Conservation (phyloP, 2,888 invertebrate genomes). For the Sclerodermus sp. region DNA sequence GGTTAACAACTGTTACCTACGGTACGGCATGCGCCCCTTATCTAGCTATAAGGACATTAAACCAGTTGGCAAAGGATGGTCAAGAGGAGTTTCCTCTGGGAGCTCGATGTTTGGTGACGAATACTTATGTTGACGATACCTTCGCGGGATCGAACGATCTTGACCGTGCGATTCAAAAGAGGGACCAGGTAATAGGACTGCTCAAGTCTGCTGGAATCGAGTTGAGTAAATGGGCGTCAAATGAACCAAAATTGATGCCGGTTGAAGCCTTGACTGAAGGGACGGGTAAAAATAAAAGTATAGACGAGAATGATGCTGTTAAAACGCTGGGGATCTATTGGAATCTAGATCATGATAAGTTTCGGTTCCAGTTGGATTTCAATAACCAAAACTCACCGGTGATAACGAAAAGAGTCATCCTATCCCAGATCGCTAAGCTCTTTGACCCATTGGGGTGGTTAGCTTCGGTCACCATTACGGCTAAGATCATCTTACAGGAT, state of each 20-base stretch:
- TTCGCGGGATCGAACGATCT: slow-evolving; percentile 6
- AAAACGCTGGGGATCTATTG: too few relatives aligned
- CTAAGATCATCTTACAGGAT: background rate
- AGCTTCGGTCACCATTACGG: background rate
- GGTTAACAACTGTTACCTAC: slow-evolving; percentile 15
- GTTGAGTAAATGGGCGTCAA: slow-evolving; percentile 7
- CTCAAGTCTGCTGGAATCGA: slow-evolving; percentile 5
- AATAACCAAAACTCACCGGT: too few relatives aligned
- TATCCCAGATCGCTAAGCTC: background rate
- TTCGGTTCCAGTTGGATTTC: too few relatives aligned
- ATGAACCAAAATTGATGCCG: background rate
- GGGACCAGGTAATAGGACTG: background rate
- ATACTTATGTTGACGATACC: slow-evolving; percentile 6
- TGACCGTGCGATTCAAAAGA: background rate
- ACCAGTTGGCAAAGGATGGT: slow-evolving; percentile 11
- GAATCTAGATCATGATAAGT: too few relatives aligned
- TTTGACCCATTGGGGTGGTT: background rate
- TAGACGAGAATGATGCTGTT: too few relatives aligned
- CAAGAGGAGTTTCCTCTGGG: slow-evolving; percentile 3
- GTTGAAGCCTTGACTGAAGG: too few relatives aligned
- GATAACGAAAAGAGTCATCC: background rate
- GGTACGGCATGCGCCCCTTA: slow-evolving; percentile 5
- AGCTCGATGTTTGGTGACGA: background rate
- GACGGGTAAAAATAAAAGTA: too few relatives aligned
- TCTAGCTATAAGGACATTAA: slow-evolving; percentile 8